These are phyloP conservation scores for Strix occidentalis DNA, from an alignment of 2,797 vertebrate genomes.

Conservation along the genomic window DNA sequence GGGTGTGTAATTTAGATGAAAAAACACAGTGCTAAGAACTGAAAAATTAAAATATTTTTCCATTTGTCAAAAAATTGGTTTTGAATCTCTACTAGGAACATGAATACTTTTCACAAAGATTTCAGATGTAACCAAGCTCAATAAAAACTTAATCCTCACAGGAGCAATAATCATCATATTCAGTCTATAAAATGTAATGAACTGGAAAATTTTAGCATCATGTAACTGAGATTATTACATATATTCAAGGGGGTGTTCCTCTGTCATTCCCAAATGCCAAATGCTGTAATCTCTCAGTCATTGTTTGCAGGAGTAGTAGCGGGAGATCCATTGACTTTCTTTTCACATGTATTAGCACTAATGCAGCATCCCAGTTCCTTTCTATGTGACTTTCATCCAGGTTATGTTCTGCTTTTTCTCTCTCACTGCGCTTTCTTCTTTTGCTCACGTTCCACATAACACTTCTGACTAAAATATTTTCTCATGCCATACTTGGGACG, in stretches of 20 bases:
- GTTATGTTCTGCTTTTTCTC: not conserved
- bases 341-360: not conserved
- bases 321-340: not conserved
- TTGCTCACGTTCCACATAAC: not conserved
- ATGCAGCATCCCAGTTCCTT: not conserved
- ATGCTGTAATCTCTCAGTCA: not conserved
- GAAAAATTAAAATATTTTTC: not conserved
- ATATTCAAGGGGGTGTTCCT: not conserved
- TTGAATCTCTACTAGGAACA: not conserved
- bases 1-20: not conserved
- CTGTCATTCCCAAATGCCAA: not conserved
- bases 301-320: not conserved
- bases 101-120: not conserved
- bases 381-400: not conserved
- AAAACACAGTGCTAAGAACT: not conserved
- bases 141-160: not conserved
- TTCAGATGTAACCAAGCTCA: not conserved
- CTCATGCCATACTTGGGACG: not conserved
- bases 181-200: not conserved
- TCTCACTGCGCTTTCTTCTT: not conserved
- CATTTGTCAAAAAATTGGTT: accelerated
- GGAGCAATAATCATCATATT: not conserved
- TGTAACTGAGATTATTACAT: not conserved
- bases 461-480: not conserved
- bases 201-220: not conserved